These are phyloP conservation scores for Condylura cristata DNA, from an alignment of 2,113 vertebrate genomes.

Conservation along the genomic window DNA sequence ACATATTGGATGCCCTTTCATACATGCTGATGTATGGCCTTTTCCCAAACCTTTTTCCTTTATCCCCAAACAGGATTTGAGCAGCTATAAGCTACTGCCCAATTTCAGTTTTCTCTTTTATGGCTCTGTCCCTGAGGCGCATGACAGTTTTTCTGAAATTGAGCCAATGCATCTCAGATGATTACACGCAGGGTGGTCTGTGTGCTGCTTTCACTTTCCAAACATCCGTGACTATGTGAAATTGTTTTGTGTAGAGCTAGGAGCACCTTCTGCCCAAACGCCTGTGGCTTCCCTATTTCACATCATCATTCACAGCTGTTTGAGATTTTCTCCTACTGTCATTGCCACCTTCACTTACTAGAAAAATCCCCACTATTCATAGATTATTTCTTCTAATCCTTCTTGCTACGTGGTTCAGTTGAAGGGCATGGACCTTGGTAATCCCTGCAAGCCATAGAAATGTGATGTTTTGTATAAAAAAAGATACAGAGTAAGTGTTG, in stretches of 20 bases:
- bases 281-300: conserved; percentile 68
- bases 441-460: background rate
- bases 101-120: conserved; percentile 67
- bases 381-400: conserved; percentile 25
- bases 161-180: conserved; percentile 74
- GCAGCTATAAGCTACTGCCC: conserved; percentile 49
- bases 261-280: conserved; percentile 69
- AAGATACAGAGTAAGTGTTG: background rate
- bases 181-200: conserved; percentile 72
- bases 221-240: conserved; percentile 74
- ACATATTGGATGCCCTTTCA: background rate
- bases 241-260: conserved; percentile 70
- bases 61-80: conserved; percentile 40
- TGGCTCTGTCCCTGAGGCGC: conserved; percentile 64
- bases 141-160: conserved; percentile 73
- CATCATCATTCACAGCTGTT: conserved; percentile 66
- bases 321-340: conserved; percentile 59
- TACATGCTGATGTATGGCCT: background rate
- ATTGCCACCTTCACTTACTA: conserved; percentile 16
- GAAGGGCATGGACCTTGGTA: background rate
- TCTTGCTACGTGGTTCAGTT: conserved; percentile 14
- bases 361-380: conserved; percentile 1
- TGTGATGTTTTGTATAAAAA: background rate
- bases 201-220: conserved; percentile 71
- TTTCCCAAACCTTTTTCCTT: conserved; percentile 18